Evolutionary conservation across 1,140 invertebrate species (phyloP).

Genomic region (Eumaeus atala): DNA sequence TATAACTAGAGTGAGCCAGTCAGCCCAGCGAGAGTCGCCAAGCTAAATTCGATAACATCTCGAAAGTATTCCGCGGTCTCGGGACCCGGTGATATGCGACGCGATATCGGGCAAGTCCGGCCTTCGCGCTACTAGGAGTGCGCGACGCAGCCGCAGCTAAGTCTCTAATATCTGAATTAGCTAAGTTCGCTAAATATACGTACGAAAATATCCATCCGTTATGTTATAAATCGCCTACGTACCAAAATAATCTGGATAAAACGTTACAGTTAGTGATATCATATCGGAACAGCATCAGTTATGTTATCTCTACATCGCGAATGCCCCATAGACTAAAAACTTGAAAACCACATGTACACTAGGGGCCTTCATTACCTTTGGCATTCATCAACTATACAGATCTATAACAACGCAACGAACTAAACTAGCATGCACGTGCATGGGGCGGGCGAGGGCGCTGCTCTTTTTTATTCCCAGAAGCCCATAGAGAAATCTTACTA

Average conservation of each 20-base stretch:
- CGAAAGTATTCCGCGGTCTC: not conserved
- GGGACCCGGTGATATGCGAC: constrained; percentile 42
- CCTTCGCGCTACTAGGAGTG: constrained; percentile 8
- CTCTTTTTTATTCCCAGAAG: not conserved
- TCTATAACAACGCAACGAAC: constrained; percentile 18
- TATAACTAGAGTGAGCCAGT: too few relatives aligned
- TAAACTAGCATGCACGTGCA: not conserved
- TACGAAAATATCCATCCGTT: constrained; percentile 58
- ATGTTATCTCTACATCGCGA: not conserved
- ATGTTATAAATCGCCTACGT: constrained; percentile 29
- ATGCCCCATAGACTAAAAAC: not conserved
- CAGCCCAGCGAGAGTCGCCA: too few relatives aligned
- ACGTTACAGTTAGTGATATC: constrained; percentile 34
- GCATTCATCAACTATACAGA: constrained; percentile 28
- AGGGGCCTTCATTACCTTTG: constrained; percentile 20
- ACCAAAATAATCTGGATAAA: constrained; percentile 63
- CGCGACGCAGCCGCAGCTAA: constrained; percentile 15
- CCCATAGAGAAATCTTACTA: not conserved
- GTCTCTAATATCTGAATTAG: constrained; percentile 24
- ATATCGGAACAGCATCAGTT: constrained; percentile 34
- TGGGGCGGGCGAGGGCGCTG: not conserved
- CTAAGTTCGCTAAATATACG: constrained; percentile 42
- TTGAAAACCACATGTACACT: too few relatives aligned
- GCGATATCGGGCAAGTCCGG: constrained; percentile 24
- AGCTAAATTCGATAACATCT: too few relatives aligned